These are phyloP conservation scores for Exephanes ischioxanthus DNA, from an alignment of 2,888 invertebrate genomes.

Conservation along the genomic window DNA sequence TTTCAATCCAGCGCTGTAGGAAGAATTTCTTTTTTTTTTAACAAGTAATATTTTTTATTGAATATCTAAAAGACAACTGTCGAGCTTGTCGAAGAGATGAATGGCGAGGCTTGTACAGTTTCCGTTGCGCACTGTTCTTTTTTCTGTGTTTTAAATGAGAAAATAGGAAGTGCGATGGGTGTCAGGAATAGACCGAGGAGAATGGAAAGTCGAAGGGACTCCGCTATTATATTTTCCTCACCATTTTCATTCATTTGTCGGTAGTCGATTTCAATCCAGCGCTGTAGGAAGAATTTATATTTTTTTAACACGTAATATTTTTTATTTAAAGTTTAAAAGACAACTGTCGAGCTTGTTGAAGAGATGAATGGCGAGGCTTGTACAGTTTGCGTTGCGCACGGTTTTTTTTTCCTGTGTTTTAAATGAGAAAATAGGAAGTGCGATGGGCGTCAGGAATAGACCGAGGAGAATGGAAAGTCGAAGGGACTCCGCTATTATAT, in stretches of 20 bases:
- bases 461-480: slow-evolving; percentile 3
- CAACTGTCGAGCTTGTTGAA: neutral
- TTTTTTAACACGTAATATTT: slow-evolving; percentile 6
- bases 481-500: slow-evolving; percentile 24
- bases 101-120: neutral
- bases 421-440: slow-evolving; percentile 26
- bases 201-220: neutral
- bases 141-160: slow-evolving; percentile 34
- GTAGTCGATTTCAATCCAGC: neutral
- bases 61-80: neutral
- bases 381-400: neutral
- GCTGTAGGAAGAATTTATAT: neutral
- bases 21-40: neutral
- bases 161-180: neutral
- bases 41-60: slow-evolving; percentile 28
- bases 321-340: slow-evolving; percentile 30
- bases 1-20: neutral
- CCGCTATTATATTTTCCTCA: slow-evolving; percentile 44
- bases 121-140: neutral
- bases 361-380: neutral
- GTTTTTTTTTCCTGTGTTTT: slow-evolving; percentile 12
- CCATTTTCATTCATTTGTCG: slow-evolving; percentile 42
- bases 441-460: slow-evolving; percentile 7
- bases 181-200: slow-evolving; percentile 3
- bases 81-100: neutral